These are phyloP conservation scores for Helarctos malayanus DNA, from an alignment of 2,797 vertebrate species.

Conservation along the genomic window DNA sequence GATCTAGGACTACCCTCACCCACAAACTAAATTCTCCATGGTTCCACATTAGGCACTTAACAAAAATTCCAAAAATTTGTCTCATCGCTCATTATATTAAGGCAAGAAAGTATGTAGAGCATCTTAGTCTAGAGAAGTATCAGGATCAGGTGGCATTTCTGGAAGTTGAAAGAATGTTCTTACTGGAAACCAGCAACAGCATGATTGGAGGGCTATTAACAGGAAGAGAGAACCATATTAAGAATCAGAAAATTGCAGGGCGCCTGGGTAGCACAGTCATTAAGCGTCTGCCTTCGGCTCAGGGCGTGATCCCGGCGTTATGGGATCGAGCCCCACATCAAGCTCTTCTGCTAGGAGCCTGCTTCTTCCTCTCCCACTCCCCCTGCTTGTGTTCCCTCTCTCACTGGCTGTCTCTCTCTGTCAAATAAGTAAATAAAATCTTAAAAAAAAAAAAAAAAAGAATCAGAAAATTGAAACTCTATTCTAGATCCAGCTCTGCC, in stretches of 20 bases:
- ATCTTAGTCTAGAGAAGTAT: background rate
- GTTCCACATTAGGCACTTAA: background rate
- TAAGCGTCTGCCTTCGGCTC: too few relatives aligned
- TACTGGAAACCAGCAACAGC: background rate
- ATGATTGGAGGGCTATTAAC: background rate
- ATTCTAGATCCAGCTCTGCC: background rate
- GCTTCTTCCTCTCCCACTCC: too few relatives aligned
- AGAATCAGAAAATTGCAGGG: background rate
- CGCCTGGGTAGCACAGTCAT: too few relatives aligned
- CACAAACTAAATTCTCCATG: background rate
- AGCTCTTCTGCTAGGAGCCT: too few relatives aligned
- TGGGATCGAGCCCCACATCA: too few relatives aligned
- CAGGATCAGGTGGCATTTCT: background rate
- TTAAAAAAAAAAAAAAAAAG: background rate
- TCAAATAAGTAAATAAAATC: too few relatives aligned
- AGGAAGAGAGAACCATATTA: background rate
- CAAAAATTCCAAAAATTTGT: background rate
- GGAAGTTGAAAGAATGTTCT: background rate
- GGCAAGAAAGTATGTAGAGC: background rate
- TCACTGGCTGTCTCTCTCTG: too few relatives aligned
- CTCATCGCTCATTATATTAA: background rate
- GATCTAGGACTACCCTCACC: background rate
- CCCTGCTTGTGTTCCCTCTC: too few relatives aligned
- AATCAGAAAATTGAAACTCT: background rate
- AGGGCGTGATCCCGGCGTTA: too few relatives aligned